Evolutionary conservation across 2,113 vertebrate genomes (phyloP), one percentile per base, ranked within the genome.

Genomic region (Lepus europaeus): DNA sequence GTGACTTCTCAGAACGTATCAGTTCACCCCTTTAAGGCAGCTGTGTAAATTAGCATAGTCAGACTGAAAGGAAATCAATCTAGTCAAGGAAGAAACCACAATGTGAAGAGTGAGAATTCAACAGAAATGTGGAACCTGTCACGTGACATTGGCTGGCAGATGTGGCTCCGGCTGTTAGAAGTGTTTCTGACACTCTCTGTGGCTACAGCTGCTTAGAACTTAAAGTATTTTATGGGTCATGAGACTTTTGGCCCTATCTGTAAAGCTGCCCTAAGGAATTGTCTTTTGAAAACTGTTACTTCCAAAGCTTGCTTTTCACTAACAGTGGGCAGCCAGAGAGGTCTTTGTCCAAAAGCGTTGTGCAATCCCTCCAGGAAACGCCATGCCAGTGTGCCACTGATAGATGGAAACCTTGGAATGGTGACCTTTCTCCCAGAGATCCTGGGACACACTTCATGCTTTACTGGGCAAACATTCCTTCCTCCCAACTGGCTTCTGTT

Each of bases 381-480:
- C 84, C 0, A 0, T 73, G 89, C 22, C 73, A 76, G 19, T 11
- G 29, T 14, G 31, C 45, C 66, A 59, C 56, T 76, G 97, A 96
- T 53, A 70, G 85, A 94, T 78, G 36, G 27, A 45, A 97, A 68
- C 82, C 74, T 45, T 92, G 82, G 51, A 69, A 76, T 80, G 69
- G 82, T 93, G 93, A 96, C 96, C 74, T 97, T 97, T 97, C 78
- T 90, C 94, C 90, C 68, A 91, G 86, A 92, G 80, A 56, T 17
- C 68, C n/a, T 64, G 66, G 59, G 84, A 84, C 10, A 84, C 73
- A 51, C 66, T 70, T 81, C 51, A 69, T 36, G 84, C 87, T 72
- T 95, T 66, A 74, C 81, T 77, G 85, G 88, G 49, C 74, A 96
- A 95, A 86, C 12, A 90, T n/a, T 7, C 12, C 39, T 97, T 96